Conservation (phyloP, 2,888 invertebrate genomes). For the Metalampra italica region DNA sequence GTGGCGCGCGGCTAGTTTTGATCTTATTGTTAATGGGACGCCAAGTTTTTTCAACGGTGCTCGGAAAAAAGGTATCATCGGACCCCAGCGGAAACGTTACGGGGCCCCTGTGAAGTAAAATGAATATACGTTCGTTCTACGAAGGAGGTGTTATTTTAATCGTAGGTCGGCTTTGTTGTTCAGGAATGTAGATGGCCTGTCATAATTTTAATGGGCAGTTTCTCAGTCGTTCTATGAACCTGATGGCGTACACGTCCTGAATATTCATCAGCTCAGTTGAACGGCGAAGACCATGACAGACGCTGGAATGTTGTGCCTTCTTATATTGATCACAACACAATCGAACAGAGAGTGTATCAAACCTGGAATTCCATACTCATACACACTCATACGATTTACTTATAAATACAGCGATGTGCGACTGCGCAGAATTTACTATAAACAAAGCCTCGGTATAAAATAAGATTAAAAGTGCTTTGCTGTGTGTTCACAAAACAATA, state of each 20-base stretch:
- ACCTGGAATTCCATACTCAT: no score
- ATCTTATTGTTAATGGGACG: slow-evolving; percentile 78
- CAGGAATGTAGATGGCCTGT: slow-evolving; percentile 76
- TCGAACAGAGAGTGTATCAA: neutral
- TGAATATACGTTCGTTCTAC: slow-evolving; percentile 74
- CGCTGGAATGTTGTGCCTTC: slow-evolving; percentile 11
- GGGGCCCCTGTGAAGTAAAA: slow-evolving; percentile 74
- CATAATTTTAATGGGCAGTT: slow-evolving; percentile 75
- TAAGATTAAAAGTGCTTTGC: no score
- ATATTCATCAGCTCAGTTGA: slow-evolving; percentile 49
- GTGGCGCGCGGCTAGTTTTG: slow-evolving; percentile 76
- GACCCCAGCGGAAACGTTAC: slow-evolving; percentile 77
- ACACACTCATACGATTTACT: neutral
- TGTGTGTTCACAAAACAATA: no score
- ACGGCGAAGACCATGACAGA: slow-evolving; percentile 10
- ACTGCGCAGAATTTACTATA: no score
- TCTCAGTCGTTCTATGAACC: slow-evolving; percentile 57
- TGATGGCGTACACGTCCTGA: slow-evolving; percentile 56
- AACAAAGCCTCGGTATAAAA: no score
- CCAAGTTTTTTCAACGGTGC: slow-evolving; percentile 68
- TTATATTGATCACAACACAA: neutral
- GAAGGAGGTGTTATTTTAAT: slow-evolving; percentile 77
- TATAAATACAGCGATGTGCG: neutral
- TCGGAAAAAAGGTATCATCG: slow-evolving; percentile 74
- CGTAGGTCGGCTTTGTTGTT: slow-evolving; percentile 73